These are phyloP conservation scores for Eulemur macaco DNA, from an alignment of 2,113 vertebrate species.

Conservation along the genomic window DNA sequence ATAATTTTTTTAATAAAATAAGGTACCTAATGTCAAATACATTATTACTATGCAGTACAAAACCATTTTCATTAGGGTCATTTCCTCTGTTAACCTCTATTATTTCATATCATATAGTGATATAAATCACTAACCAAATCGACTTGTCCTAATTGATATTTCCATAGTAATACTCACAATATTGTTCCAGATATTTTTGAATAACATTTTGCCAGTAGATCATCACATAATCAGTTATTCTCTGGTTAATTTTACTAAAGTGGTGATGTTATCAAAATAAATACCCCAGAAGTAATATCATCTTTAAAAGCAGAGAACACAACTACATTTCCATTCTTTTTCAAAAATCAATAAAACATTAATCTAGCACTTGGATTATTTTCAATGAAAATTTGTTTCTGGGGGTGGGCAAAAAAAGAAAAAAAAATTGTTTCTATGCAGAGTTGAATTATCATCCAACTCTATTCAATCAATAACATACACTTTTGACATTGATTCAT, in stretches of 20 bases:
- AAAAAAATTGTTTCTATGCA: not conserved
- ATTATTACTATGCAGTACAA: not conserved
- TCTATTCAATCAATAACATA: not conserved
- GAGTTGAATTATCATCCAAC: not conserved
- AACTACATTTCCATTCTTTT: not conserved
- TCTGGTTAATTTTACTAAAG: not conserved
- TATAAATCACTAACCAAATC: conserved; percentile 16
- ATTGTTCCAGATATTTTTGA: not conserved
- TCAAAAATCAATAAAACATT: not conserved
- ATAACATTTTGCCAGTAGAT: not conserved
- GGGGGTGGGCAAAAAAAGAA: too few species aligned
- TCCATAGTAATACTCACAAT: not conserved
- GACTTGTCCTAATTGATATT: not conserved
- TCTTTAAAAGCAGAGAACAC: not conserved
- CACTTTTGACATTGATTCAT: not conserved
- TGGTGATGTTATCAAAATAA: conserved; percentile 29
- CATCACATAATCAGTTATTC: not conserved
- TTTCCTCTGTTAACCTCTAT: not conserved
- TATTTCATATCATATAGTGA: too few species aligned
- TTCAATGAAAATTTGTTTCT: not conserved
- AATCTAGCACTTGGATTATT: not conserved
- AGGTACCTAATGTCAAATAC: not conserved
- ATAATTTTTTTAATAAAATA: not conserved
- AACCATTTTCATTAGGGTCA: not conserved
- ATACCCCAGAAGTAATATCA: not conserved